phyloP scores from a whole-genome alignment of 2,888 invertebrate species.

The Ametastegia equiseti region DNA sequence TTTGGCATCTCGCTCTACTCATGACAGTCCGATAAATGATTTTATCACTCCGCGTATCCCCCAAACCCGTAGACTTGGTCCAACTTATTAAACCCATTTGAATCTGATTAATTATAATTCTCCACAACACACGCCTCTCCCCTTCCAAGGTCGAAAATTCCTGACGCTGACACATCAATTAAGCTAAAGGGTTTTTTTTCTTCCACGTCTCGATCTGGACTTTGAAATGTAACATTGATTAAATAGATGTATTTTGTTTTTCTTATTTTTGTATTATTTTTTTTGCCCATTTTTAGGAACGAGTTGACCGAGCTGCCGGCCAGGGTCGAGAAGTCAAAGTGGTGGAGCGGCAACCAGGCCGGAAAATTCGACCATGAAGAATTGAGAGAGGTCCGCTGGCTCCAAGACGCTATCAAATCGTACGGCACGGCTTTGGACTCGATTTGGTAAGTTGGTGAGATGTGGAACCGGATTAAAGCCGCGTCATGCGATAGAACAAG shows the following conservation, averaged over 20 bases:
- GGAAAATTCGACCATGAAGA: slow-evolving; percentile 66
- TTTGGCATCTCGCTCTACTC: background rate
- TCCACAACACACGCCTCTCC: background rate
- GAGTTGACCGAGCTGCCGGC: slow-evolving; percentile 63
- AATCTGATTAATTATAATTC: background rate
- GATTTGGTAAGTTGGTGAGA: slow-evolving; percentile 62
- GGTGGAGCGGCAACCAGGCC: slow-evolving; percentile 63
- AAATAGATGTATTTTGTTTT: background rate
- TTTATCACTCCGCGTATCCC: background rate
- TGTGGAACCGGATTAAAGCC: background rate
- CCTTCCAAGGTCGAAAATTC: background rate
- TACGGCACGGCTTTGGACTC: slow-evolving; percentile 66
- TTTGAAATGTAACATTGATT: too few relatives aligned
- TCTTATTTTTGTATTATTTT: background rate
- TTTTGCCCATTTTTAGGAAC: slow-evolving; percentile 57
- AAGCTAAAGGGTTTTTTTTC: background rate
- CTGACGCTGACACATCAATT: too few relatives aligned
- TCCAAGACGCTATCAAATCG: slow-evolving; percentile 66
- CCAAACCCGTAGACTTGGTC: too few relatives aligned
- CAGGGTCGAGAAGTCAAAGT: slow-evolving; percentile 66
- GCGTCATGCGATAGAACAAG: background rate
- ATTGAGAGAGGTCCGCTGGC: slow-evolving; percentile 68
- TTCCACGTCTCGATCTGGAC: too few relatives aligned
- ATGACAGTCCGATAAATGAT: background rate
- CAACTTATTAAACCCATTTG: background rate